A percentile compares a stretch with the other conserved stretches of the same genome.
phyloP scores from a whole-genome alignment of 2,888 invertebrate genomes.

The Netelia inedita region DNA sequence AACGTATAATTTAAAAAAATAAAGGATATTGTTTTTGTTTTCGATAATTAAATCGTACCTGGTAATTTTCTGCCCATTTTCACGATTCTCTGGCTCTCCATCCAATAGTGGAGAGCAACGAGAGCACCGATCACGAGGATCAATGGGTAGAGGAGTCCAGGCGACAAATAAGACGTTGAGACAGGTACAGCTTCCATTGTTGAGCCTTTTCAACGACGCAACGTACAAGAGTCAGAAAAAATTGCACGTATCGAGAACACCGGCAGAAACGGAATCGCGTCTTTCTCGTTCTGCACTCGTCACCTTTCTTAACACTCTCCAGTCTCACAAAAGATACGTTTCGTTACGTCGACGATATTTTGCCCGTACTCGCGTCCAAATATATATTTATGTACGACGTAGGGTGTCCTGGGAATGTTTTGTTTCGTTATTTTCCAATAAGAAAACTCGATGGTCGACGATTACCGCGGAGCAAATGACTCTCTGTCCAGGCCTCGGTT shows the following conservation, averaged over 20 bases:
- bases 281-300: conserved; percentile 23
- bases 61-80: conserved; percentile 80
- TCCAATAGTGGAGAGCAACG: conserved; percentile 80
- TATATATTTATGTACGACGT: too few species aligned
- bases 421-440: background rate
- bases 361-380: too few species aligned
- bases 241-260: conserved; percentile 15
- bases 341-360: background rate
- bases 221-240: conserved; percentile 10
- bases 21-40: conserved; percentile 4
- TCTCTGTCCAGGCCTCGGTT: conserved; percentile 29
- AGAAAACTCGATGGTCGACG: conserved; percentile 15
- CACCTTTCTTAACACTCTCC: conserved; percentile 33
- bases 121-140: conserved; percentile 76
- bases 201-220: conserved; percentile 27
- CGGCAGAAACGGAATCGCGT: conserved; percentile 26
- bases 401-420: background rate
- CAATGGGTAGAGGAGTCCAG: conserved; percentile 79
- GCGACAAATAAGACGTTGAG: conserved; percentile 73
- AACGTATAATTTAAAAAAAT: background rate
- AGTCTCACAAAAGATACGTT: conserved; percentile 16
- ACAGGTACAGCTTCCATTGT: conserved; percentile 77
- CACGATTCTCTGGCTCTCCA: conserved; percentile 76
- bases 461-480: conserved; percentile 59
- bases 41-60: conserved; percentile 72